Base-by-base conservation (phyloP, 2,113 vertebrate species). In the Dunckerocampus dactyliophorus region DNA sequence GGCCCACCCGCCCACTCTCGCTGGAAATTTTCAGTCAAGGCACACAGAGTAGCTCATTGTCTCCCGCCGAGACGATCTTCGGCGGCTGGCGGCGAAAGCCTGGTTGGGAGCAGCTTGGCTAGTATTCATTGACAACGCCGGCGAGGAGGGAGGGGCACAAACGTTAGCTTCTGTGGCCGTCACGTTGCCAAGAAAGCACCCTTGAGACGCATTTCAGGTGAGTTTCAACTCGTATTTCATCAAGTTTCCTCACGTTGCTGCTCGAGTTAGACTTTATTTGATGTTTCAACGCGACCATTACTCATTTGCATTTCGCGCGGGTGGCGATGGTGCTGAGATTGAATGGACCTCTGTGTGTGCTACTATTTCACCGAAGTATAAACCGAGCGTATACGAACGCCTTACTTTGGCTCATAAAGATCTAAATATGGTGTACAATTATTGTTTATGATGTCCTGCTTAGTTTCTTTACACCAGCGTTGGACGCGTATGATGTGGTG, bases 341-440 rank as follows among this genome's bases (percentile, higher is more conserved):
- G 69, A 82, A 73, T 54, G 50, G 66, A 59, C 39, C 57, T 12
- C 58, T 67, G 65, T 66, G 63, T 51, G 39, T 15, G 54, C n/a
- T 20, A 13, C n/a, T 42, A 4, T 3, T 39, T 13, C 21, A 13
- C n/a, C 42, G 17, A 1, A 3, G 21, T 20, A 56, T 14, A 37
- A 56, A 20, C 10, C 1, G n/a, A 37, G 5, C 16, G 8, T 47
- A n/a, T 4, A 47, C 19, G 17, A 16, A 56, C 12, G 11, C 12
- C n/a, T 14, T 7, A 42, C 3, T 5, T 56, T 21, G 12, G 34
- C n/a, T 19, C 13, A 10, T 19, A 17, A 9, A 21, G 5, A 20
- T 19, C 1, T 21, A 21, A 8, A 42, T 20, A 19, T 31, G 20
- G 0, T n/a, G 34, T 24, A 13, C 15, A 0, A 19, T n/a, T 37